Conservation (phyloP, 2,888 invertebrate species). For the Disparrhopalites patrizii region DNA sequence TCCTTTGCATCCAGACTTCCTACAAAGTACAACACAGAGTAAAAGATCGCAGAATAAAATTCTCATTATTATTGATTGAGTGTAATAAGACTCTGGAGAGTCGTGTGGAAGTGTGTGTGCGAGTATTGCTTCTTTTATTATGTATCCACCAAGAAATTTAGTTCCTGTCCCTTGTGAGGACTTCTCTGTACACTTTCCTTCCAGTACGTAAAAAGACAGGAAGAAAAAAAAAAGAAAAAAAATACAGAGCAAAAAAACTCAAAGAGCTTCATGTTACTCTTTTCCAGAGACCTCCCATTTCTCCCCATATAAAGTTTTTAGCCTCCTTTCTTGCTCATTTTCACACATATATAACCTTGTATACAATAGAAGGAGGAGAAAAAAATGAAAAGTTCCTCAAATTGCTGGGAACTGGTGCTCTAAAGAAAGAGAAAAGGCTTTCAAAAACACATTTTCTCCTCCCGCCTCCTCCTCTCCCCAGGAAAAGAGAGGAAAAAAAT, state of each 20-base stretch:
- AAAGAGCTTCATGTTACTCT: neutral
- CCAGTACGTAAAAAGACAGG: no score
- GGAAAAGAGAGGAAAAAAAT: no score
- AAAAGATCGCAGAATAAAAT: slow-evolving; percentile 10
- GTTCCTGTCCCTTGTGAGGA: neutral
- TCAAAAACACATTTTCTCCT: neutral
- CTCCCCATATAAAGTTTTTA: no score
- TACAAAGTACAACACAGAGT: no score
- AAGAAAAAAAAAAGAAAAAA: no score
- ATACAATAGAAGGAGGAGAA: no score
- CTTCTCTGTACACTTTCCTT: no score
- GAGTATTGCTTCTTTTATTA: slow-evolving; percentile 4
- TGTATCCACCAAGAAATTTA: neutral
- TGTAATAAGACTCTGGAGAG: slow-evolving; percentile 15
- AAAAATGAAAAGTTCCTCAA: neutral
- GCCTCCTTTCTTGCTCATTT: neutral
- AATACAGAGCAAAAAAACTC: neutral
- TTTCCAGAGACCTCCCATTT: no score
- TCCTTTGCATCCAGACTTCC: neutral
- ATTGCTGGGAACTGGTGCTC: no score
- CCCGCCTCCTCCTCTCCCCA: no score
- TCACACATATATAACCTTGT: no score
- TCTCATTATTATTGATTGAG: slow-evolving; percentile 21
- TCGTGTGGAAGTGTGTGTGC: neutral
- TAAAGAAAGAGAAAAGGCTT: neutral